A percentile compares a stretch with the other conserved stretches of the same genome.
Conservation (phyloP, 2,888 invertebrate species). For the Eilema griseolum region DNA sequence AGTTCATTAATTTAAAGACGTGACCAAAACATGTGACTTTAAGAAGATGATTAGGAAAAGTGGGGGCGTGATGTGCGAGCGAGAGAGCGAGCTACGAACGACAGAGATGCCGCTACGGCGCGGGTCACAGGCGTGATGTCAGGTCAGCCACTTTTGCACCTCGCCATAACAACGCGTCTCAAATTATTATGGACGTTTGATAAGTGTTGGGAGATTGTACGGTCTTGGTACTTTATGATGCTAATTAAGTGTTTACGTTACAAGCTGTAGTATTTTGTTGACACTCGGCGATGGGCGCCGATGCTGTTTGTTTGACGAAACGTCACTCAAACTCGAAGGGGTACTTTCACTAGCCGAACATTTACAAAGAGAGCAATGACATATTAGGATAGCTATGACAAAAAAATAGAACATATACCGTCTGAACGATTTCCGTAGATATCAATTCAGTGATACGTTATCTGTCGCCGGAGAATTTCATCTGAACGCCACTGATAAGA, state of each 20-base stretch:
- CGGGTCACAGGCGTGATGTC: conserved; percentile 88
- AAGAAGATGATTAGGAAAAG: conserved; percentile 83
- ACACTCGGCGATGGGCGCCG: conserved; percentile 60
- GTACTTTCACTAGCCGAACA: conserved; percentile 64
- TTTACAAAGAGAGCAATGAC: conserved; percentile 61
- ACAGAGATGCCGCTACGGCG: conserved; percentile 68
- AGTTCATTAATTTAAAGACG: conserved; percentile 83
- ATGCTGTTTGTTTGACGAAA: conserved; percentile 65
- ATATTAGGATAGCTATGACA: conserved; percentile 44
- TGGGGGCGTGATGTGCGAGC: conserved; percentile 85
- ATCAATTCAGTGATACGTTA: conserved; percentile 54
- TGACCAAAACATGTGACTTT: conserved; percentile 83
- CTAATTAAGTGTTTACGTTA: conserved; percentile 84
- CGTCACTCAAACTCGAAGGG: conserved; percentile 63
- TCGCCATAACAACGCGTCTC: conserved; percentile 87
- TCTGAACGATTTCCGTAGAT: conserved; percentile 50
- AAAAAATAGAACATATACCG: conserved; percentile 51
- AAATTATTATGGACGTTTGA: conserved; percentile 88
- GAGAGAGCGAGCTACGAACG: conserved; percentile 67
- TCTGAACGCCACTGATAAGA: conserved; percentile 67
- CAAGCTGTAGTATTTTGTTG: conserved; percentile 65
- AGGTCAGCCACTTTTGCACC: conserved; percentile 88
- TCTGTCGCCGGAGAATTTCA: conserved; percentile 61
- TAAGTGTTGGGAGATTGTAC: conserved; percentile 85
- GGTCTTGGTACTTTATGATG: conserved; percentile 84